Evolutionary conservation across 2,113 vertebrate genomes (phyloP), one percentile per base, ranked within the genome.

Genomic region (Xenopus borealis): DNA sequence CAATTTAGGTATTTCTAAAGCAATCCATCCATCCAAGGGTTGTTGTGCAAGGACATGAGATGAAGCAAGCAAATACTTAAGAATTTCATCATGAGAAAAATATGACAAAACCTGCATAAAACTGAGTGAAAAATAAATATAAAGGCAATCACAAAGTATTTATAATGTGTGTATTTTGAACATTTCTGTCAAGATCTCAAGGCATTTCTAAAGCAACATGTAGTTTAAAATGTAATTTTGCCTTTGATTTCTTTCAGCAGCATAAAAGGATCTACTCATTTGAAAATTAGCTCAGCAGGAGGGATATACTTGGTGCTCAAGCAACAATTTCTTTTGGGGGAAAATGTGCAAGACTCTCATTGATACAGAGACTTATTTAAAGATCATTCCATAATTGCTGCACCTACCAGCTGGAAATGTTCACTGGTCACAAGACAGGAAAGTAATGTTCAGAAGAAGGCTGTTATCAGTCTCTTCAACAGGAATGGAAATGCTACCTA

Each of bases 261-360:
- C 66, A 76, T 76, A 76, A 76, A 76, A 69, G 66, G 66, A 76
- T 76, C 73, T 76, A 76, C 73, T 76, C 73, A 76, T 76, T 76
- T 76, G 73, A 69, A 69, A 76, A 76, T 76, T 76, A 69, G 66
- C 73, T 63, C 73, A 69, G 66, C 73, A 7, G 73, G 73, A 63
- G 66, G 66, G 66, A 69, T 55, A 76, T 69, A 69, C 73, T 76
- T 63, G 73, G 69, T 76, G 66, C 66, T 76, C 66, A 76, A 76
- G 73, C 45, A 69, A 66, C 66, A 33, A 76, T 76, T 76, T 76
- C 73, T 63, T 76, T 76, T 53, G 66, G 17, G 14, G 8, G 7
- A 76, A 76, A 76, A 76, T 62, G 65, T 62, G 72, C 72, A 63
- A 69, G 66, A 57, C 58, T 76, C 72, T 75, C 66, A 76, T 76